These are phyloP conservation scores for Lasaia peninsularis DNA, from an alignment of 1,140 invertebrate species.

Conservation along the genomic window DNA sequence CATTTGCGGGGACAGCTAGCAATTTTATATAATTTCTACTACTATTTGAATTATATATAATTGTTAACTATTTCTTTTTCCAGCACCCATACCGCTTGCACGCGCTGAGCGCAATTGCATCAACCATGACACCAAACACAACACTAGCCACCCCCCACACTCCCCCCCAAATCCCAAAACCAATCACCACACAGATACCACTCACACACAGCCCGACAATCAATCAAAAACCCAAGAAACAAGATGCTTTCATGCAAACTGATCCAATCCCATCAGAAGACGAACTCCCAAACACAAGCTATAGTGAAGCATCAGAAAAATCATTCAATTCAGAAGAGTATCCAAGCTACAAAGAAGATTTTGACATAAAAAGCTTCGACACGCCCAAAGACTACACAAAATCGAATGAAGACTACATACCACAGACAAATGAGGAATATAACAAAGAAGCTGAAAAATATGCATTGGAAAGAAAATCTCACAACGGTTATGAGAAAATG, in stretches of 20 bases:
- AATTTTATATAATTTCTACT: not conserved
- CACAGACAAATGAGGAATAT: conserved; percentile 62
- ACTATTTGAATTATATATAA: too few species aligned
- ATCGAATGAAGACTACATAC: conserved; percentile 50
- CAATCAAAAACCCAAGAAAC: conserved; percentile 47
- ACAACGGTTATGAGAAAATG: conserved; percentile 46
- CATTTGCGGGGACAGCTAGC: too few species aligned
- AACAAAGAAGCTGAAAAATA: conserved; percentile 67
- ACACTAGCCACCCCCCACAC: not conserved
- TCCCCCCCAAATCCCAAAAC: not conserved
- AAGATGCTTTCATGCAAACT: conserved; percentile 67
- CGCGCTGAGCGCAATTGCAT: not conserved
- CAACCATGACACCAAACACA: not conserved
- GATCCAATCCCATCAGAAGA: conserved; percentile 56
- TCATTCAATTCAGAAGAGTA: conserved; percentile 31
- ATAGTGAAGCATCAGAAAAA: conserved; percentile 42
- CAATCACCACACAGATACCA: conserved; percentile 36
- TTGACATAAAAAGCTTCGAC: conserved; percentile 37
- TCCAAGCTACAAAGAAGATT: conserved; percentile 25
- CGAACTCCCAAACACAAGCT: conserved; percentile 40
- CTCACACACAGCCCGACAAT: conserved; percentile 13
- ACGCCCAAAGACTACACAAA: conserved; percentile 54
- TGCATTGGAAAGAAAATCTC: conserved; percentile 52
- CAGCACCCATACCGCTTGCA: conserved; percentile 2
- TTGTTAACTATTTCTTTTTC: not conserved